A percentile compares a stretch with the other conserved stretches of the same genome.
phyloP scores from a whole-genome alignment of 1,140 invertebrate genomes.

The Chironomus tepperi region DNA sequence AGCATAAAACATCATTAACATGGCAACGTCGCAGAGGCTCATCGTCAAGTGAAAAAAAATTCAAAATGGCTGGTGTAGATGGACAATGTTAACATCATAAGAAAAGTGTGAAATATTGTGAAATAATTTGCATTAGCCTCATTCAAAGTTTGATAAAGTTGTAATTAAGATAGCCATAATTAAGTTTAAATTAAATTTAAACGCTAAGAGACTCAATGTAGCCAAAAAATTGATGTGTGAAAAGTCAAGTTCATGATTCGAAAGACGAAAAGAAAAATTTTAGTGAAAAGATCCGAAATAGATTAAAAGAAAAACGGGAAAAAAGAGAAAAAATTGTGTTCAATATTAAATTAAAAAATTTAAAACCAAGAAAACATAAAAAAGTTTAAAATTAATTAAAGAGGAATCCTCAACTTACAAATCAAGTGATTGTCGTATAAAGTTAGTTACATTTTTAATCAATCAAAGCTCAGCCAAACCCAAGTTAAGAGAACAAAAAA shows the following conservation, averaged over 20 bases:
- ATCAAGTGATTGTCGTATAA: too few relatives aligned
- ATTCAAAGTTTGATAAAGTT: neutral
- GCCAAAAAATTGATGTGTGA: conserved; percentile 15
- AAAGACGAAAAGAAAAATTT: conserved; percentile 21
- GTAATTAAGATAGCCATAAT: conserved; percentile 18
- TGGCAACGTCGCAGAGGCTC: neutral
- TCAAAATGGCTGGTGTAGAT: conserved; percentile 20
- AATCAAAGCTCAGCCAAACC: neutral
- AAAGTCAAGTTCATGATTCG: conserved; percentile 23
- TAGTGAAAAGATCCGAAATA: conserved; percentile 17
- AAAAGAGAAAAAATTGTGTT: conserved; percentile 15
- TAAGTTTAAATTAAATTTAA: conserved; percentile 22
- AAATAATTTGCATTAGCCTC: conserved; percentile 18
- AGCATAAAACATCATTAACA: conserved; percentile 17
- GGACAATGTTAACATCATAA: conserved; percentile 22
- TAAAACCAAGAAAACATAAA: neutral
- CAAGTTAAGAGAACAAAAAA: too few relatives aligned
- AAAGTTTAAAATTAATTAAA: neutral
- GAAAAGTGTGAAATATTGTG: conserved; percentile 24
- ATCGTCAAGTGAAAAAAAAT: conserved; percentile 22
- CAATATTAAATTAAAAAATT: conserved; percentile 20
- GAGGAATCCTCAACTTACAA: neutral
- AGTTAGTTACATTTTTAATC: too few relatives aligned
- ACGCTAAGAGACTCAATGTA: conserved; percentile 5
- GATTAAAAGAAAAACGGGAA: neutral